Percentiles rank a stretch among this genome's conserved stretches.
phyloP scores from a whole-genome alignment of 2,797 vertebrate genomes.

The Sparus aurata region DNA sequence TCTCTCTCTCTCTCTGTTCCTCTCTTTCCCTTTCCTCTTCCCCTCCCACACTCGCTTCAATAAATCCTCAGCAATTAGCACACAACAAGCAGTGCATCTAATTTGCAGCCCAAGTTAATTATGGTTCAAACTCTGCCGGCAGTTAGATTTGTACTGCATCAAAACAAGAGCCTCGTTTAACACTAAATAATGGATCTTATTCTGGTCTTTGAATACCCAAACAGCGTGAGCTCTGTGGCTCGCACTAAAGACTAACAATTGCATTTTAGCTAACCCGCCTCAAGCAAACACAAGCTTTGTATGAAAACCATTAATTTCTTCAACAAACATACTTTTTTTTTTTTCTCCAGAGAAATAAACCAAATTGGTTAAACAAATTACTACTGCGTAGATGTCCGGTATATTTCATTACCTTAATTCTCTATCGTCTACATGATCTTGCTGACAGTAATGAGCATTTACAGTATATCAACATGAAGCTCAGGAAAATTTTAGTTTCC shows the following conservation, averaged over 20 bases:
- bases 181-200: slow-evolving; percentile 82
- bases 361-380: slow-evolving; percentile 49
- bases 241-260: slow-evolving; percentile 55
- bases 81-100: slow-evolving; percentile 81
- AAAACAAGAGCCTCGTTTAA: slow-evolving; percentile 83
- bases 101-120: slow-evolving; percentile 85
- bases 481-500: slow-evolving; percentile 42
- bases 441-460: slow-evolving; percentile 23
- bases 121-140: slow-evolving; percentile 81
- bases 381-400: slow-evolving; percentile 1
- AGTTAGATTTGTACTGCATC: slow-evolving; percentile 83
- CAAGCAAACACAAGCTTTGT: slow-evolving; percentile 54
- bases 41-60: slow-evolving; percentile 70
- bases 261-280: slow-evolving; percentile 55
- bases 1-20: slow-evolving; percentile 27
- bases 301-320: slow-evolving; percentile 63
- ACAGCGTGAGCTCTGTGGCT: slow-evolving; percentile 58
- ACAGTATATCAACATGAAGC: slow-evolving; percentile 30
- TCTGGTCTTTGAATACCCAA: slow-evolving; percentile 76
- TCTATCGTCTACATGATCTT: slow-evolving; percentile 24
- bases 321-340: slow-evolving; percentile 46
- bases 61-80: slow-evolving; percentile 86
- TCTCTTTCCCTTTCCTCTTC: slow-evolving; percentile 18
- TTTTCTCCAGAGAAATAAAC: slow-evolving; percentile 43
- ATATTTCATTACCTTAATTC: slow-evolving; percentile 28